A percentile compares a stretch with the other conserved stretches of the same genome.
Conservation (phyloP, 1,140 invertebrate genomes). For the Diorhabda carinulata region DNA sequence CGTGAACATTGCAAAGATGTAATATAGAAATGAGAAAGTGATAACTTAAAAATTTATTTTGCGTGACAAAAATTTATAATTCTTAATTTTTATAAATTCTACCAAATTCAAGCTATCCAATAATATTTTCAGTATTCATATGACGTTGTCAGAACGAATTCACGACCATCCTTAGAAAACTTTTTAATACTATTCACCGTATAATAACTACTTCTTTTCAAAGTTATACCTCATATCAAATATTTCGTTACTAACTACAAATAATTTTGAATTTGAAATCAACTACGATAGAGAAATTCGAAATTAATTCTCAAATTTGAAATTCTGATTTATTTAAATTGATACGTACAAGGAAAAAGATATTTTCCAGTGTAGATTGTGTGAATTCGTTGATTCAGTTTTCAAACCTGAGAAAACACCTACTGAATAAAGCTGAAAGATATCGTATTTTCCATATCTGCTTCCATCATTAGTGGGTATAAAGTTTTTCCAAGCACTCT, state of each 20-base stretch:
- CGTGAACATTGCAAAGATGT: no score
- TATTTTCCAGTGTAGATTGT: background rate
- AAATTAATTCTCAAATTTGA: background rate
- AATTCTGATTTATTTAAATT: slow-evolving; percentile 3
- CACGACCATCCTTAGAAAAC: background rate
- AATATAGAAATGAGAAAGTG: no score
- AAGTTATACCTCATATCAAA: background rate
- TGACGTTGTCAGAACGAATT: no score
- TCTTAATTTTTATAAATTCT: no score
- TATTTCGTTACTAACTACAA: background rate
- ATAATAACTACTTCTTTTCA: background rate
- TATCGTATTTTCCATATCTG: background rate
- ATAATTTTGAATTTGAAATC: slow-evolving; percentile 3
- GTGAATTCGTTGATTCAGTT: background rate
- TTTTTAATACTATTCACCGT: background rate
- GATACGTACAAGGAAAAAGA: background rate
- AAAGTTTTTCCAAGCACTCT: no score
- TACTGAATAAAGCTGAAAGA: background rate
- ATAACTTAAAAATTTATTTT: no score
- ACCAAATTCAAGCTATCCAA: no score
- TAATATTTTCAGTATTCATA: no score
- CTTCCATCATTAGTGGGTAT: no score
- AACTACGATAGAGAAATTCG: background rate
- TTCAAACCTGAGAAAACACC: background rate
- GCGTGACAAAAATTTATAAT: no score